phyloP scores from a whole-genome alignment of 2,113 vertebrate species.

The Gadus macrocephalus region DNA sequence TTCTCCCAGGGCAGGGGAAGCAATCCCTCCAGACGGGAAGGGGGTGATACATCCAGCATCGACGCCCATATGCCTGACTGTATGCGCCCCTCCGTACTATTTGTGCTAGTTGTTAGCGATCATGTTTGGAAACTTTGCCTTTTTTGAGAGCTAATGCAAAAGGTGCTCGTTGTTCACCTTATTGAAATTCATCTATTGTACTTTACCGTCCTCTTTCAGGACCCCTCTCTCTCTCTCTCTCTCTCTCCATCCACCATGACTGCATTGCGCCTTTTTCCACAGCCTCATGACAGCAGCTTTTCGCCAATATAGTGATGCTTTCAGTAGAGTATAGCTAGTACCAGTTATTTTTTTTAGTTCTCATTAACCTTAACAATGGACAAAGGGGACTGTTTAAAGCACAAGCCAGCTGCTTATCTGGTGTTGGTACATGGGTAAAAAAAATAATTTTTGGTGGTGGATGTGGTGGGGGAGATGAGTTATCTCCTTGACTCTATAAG shows the following conservation, averaged over 20 bases:
- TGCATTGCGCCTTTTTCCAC: slow-evolving; percentile 88
- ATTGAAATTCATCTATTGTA: slow-evolving; percentile 82
- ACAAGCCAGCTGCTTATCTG: slow-evolving; percentile 98
- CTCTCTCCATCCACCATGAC: slow-evolving; percentile 79
- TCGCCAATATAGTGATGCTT: slow-evolving; percentile 98
- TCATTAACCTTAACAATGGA: slow-evolving; percentile 92
- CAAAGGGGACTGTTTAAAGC: slow-evolving; percentile 91
- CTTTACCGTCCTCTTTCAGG: slow-evolving; percentile 81
- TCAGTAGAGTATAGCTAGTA: slow-evolving; percentile 98
- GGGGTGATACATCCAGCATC: slow-evolving; percentile 66
- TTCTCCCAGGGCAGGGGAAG: slow-evolving; percentile 63
- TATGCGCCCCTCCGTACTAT: slow-evolving; percentile 67
- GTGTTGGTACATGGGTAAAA: slow-evolving; percentile 90
- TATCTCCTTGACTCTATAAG: slow-evolving; percentile 92
- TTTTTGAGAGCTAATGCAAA: slow-evolving; percentile 89
- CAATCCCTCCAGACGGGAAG: slow-evolving; percentile 70
- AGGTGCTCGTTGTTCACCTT: slow-evolving; percentile 87
- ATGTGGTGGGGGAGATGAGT: slow-evolving; percentile 76
- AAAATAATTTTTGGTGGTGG: slow-evolving; percentile 35
- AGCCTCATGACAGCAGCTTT: slow-evolving; percentile 97
- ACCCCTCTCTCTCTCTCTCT: slow-evolving; percentile 18
- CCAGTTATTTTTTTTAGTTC: slow-evolving; percentile 89
- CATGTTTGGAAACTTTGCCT: slow-evolving; percentile 87
- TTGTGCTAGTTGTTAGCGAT: slow-evolving; percentile 88
- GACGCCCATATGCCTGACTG: slow-evolving; percentile 74